Evolutionary conservation across 2,888 invertebrate species (phyloP), one percentile per base, ranked within the genome.

Genomic region (Cataglyphis livida): DNA sequence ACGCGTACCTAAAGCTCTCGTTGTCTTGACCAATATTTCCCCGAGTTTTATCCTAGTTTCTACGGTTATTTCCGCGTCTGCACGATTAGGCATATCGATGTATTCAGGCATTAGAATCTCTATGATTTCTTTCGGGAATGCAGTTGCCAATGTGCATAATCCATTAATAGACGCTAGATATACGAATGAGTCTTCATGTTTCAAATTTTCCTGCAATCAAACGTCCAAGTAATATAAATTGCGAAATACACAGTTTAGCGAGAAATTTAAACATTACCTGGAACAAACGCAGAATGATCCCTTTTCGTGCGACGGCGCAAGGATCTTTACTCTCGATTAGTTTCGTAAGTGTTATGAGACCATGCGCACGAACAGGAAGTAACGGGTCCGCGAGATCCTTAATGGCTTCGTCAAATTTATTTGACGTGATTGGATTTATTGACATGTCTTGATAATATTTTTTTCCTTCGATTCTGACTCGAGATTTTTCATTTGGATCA

Each of bases 341-440:
- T 95, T 96, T 97, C 21, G 96, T 96, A 21, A 98, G 94, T 70
- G 96, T 95, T 89, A 98, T 96, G 54, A 98, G 95, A 9, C 97
- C 98, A 95, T 98, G 98, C 15, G 97, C 98, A 93, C 97, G 96
- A 0, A 97, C 96, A n/a, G 98, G 98, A 66, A 98, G 93, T 81
- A 97, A 93, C 38, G 96, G 95, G 95, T 98, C 97, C 91, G 96
- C 96, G 28, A 97, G 95, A 93, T 98, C 96, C 73, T 95, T 94
- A 78, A 98, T 92, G 0, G 97, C 97, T 90, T 95, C 95, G 83
- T 96, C 96, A 91, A 96, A 96, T 62, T 95, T 94, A 73, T 95
- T 95, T 84, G 93, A 91, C 32, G 87, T 86, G 41, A 90, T 90
- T 15, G 88, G 76, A 74, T 90, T 85, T 9, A 89, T 51, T 9